A percentile compares a stretch with the other conserved stretches of the same genome.
These are phyloP conservation scores for Cryptophagus acutangulus DNA, from an alignment of 2,888 invertebrate species.

Conservation along the genomic window DNA sequence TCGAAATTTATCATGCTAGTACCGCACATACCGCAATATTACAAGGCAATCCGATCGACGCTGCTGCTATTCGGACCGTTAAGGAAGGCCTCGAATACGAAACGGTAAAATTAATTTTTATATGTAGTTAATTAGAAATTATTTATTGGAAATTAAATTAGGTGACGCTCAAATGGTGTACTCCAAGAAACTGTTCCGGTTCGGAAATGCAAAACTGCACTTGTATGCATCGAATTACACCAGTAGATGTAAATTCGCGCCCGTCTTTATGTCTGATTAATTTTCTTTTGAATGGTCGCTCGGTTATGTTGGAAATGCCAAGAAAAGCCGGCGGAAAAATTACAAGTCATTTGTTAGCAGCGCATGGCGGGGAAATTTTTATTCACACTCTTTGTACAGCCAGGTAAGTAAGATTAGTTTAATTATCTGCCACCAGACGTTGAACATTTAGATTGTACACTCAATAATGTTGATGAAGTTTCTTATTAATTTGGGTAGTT, in stretches of 20 bases:
- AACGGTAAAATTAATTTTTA: conserved; percentile 51
- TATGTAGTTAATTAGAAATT: no score
- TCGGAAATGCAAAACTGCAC: conserved; percentile 78
- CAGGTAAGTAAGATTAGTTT: no score
- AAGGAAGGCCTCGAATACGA: conserved; percentile 73
- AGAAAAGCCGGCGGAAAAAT: conserved; percentile 79
- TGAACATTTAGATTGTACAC: no score
- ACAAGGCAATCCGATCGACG: conserved; percentile 59
- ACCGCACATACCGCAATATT: conserved; percentile 80
- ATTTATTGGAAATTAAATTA: conserved; percentile 27
- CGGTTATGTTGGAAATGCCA: conserved; percentile 87
- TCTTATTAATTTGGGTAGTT: no score
- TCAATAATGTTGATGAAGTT: no score
- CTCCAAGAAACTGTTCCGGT: conserved; percentile 82
- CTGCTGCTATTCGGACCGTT: conserved; percentile 59
- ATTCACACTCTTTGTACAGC: conserved; percentile 85
- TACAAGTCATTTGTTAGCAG: conserved; percentile 87
- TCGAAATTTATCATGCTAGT: conserved; percentile 89
- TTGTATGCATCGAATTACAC: conserved; percentile 85
- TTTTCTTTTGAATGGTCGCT: conserved; percentile 92
- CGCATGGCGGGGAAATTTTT: conserved; percentile 94
- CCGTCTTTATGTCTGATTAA: conserved; percentile 97
- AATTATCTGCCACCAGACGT: neutral
- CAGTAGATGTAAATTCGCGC: conserved; percentile 92
- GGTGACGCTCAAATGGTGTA: conserved; percentile 95